Evolutionary conservation across 1,140 invertebrate genomes (phyloP).

Genomic region (Glossosoma conforme): DNA sequence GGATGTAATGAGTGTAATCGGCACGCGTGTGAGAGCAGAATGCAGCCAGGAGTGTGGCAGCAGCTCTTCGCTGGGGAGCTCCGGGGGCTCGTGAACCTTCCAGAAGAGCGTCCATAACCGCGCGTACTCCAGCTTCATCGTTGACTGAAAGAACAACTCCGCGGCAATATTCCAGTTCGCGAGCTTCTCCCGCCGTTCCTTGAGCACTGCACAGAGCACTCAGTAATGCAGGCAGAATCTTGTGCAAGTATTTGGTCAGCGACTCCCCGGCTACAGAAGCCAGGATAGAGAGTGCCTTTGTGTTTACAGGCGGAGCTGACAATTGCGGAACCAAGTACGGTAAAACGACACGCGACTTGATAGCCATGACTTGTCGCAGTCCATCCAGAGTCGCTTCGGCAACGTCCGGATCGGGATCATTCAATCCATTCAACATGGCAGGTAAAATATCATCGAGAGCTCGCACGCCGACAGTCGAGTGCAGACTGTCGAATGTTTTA

Average conservation of each 20-base stretch:
- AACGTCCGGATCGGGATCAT: slow-evolving; percentile 65
- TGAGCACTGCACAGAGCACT: slow-evolving; percentile 68
- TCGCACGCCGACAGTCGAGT: slow-evolving; percentile 87
- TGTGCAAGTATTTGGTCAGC: slow-evolving; percentile 84
- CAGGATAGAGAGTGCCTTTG: slow-evolving; percentile 86
- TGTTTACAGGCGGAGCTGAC: slow-evolving; percentile 82
- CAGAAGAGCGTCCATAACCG: slow-evolving; percentile 88
- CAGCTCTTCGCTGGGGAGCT: slow-evolving; percentile 64
- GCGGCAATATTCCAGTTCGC: slow-evolving; percentile 90
- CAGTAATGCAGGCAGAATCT: slow-evolving; percentile 87
- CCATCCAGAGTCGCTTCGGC: slow-evolving; percentile 90
- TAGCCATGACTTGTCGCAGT: slow-evolving; percentile 92
- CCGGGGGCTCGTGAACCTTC: slow-evolving; percentile 66
- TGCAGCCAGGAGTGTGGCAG: slow-evolving; percentile 80
- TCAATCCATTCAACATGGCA: slow-evolving; percentile 78
- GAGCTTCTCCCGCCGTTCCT: slow-evolving; percentile 63
- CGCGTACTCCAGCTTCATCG: slow-evolving; percentile 81
- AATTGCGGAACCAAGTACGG: slow-evolving; percentile 95
- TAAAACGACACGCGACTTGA: slow-evolving; percentile 91
- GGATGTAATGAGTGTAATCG: slow-evolving; percentile 81
- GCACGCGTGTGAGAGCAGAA: slow-evolving; percentile 86
- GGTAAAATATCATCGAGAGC: slow-evolving; percentile 98
- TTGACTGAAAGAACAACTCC: slow-evolving; percentile 85
- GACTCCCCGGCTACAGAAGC: slow-evolving; percentile 91
- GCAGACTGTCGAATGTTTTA: slow-evolving; percentile 93